These are phyloP conservation scores for Hypsopygia costalis DNA, from an alignment of 2,888 invertebrate genomes.

Conservation along the genomic window DNA sequence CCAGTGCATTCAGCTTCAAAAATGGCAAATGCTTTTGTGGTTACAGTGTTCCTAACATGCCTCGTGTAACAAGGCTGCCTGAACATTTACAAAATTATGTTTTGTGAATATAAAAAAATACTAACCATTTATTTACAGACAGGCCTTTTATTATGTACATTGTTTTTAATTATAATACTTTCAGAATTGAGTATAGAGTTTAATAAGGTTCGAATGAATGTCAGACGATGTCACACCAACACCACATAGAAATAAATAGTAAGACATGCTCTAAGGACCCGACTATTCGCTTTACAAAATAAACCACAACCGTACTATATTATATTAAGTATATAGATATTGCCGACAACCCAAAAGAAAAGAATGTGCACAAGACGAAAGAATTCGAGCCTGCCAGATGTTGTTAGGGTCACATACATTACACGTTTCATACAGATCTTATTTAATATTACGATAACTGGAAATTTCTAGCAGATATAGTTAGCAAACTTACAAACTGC, in stretches of 20 bases:
- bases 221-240: constrained; percentile 75
- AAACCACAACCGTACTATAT: constrained; percentile 47
- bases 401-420: background rate
- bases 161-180: constrained; percentile 10
- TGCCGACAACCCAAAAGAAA: constrained; percentile 48
- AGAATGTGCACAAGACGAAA: constrained; percentile 63
- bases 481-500: too few relatives aligned
- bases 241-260: constrained; percentile 43
- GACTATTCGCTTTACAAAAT: constrained; percentile 25
- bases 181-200: constrained; percentile 6
- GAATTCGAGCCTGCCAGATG: constrained; percentile 38
- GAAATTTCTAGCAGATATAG: too few relatives aligned
- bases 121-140: too few relatives aligned
- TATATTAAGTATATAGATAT: constrained; percentile 36
- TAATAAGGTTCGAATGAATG: constrained; percentile 31
- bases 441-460: too few relatives aligned
- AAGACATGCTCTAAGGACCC: constrained; percentile 44
- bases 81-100: too few relatives aligned
- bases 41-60: too few relatives aligned
- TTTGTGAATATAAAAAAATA: too few relatives aligned
- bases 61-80: too few relatives aligned
- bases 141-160: too few relatives aligned
- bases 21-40: too few relatives aligned
- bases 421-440: background rate
- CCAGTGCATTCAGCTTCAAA: too few relatives aligned